A percentile compares a stretch with the other conserved stretches of the same genome.
phyloP scores from a whole-genome alignment of 1,140 invertebrate genomes.

The Bombus superbus region DNA sequence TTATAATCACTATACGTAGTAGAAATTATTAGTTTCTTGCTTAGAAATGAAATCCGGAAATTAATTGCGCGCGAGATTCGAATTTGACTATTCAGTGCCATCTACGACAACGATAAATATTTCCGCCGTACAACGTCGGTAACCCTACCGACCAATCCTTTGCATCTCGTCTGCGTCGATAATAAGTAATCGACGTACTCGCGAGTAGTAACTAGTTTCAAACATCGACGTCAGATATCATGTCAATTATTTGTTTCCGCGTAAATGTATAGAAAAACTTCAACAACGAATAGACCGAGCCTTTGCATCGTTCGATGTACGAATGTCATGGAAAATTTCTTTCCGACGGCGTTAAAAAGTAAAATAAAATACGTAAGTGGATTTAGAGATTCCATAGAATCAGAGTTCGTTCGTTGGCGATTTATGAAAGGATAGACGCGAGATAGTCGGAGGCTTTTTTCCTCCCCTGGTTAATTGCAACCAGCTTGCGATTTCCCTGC shows the following conservation, averaged over 20 bases:
- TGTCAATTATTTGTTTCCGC: not conserved
- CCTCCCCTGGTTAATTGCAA: conserved; percentile 22
- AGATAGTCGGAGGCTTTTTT: not conserved
- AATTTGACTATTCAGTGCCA: not conserved
- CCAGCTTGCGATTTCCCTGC: conserved; percentile 25
- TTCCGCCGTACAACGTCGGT: not conserved
- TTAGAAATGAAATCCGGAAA: not conserved
- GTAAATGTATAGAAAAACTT: not conserved
- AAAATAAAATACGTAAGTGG: too few relatives aligned
- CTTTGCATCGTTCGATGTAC: not conserved
- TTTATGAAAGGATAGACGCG: not conserved
- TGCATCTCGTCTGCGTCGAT: too few relatives aligned
- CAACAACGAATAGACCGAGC: not conserved
- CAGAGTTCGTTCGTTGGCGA: not conserved
- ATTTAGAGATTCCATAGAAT: not conserved
- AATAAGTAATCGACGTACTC: not conserved
- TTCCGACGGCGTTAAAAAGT: not conserved
- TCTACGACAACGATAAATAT: not conserved
- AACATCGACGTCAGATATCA: not conserved
- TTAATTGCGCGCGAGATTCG: not conserved
- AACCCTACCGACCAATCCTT: not conserved
- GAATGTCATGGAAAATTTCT: not conserved
- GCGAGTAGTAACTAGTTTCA: not conserved
- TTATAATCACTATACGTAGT: not conserved
- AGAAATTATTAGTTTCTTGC: not conserved